phyloP scores from a whole-genome alignment of 2,888 invertebrate genomes.

The Tetranychus truncatus region DNA sequence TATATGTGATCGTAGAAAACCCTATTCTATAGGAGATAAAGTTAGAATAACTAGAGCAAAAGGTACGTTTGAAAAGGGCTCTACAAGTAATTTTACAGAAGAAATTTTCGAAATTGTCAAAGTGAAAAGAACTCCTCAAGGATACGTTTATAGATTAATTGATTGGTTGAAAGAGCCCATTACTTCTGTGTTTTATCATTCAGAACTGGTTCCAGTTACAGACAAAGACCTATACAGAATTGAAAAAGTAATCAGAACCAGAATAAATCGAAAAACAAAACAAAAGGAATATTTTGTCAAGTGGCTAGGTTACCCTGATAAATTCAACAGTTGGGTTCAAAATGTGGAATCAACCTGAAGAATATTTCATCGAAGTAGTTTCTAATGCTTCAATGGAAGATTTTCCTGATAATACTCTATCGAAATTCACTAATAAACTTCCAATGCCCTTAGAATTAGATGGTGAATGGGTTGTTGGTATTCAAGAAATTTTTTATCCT shows the following conservation, averaged over 20 bases:
- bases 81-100: too few species aligned
- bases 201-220: too few species aligned
- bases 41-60: too few species aligned
- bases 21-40: too few species aligned
- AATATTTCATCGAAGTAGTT: not conserved
- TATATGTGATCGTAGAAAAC: too few species aligned
- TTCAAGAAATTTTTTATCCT: not conserved
- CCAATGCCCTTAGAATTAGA: not conserved
- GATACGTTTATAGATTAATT: too few species aligned
- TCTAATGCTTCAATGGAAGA: not conserved
- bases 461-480: not conserved
- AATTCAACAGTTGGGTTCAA: not conserved
- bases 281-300: not conserved
- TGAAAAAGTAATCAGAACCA: not conserved
- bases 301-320: not conserved
- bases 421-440: not conserved
- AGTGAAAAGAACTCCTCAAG: too few species aligned
- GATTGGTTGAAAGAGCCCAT: too few species aligned
- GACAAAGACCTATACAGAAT: too few species aligned
- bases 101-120: too few species aligned
- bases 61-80: too few species aligned
- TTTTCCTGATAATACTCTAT: slow-evolving; percentile 1
- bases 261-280: not conserved
- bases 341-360: not conserved
- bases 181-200: too few species aligned